Base-by-base conservation (phyloP, 2,113 vertebrate genomes). In the Lagenorhynchus albirostris region DNA sequence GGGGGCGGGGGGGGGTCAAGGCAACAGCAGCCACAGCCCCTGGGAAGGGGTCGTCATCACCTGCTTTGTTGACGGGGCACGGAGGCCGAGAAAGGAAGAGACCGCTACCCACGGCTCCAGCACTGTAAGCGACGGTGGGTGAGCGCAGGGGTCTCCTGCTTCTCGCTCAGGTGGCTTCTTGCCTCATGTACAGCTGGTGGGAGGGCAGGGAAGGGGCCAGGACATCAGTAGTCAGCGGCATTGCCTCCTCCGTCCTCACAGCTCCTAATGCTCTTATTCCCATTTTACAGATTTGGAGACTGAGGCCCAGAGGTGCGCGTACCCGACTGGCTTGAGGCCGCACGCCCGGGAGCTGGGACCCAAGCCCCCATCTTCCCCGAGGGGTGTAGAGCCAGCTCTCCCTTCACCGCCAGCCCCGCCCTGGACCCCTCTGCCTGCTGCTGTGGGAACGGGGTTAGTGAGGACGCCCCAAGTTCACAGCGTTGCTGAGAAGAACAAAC, bases 401-500 rank as follows among this genome's bases (percentile, higher is more conserved):
- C 18, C 2, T 4, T 7, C 44, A 26, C 23, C 17, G 18, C 58
- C 20, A 29, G 33, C 5, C 13, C 26, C 0, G 17, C 31, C 23
- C 21, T 0, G 2, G 21, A 23, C 58, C 38, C 18, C 41, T 2
- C 23, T 1, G 33, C 76, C 77, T 36, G 44, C 20, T 5, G 67
- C 15, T 0, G 0, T 0, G 55, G 58, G 23, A 12, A 10, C 12
- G 0, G 2, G 55, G 89, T 12, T 13, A 8, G 25, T 0, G 0
- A 26, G 77, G 53, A 8, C 0, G 0, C 2, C 47, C 20, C 0
- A 2, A 25, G 20, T 6, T 3, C 3, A 2, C 3, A 5, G 53
- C 11, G 2, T 8, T 21, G 47, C 13, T 6, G 67, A 26, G 67
- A 47, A 26, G 50, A 33, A 7, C 55, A 36, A 4, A 0, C 0